phyloP scores from a whole-genome alignment of 2,113 vertebrate genomes.

The Ceyx margarethae region DNA sequence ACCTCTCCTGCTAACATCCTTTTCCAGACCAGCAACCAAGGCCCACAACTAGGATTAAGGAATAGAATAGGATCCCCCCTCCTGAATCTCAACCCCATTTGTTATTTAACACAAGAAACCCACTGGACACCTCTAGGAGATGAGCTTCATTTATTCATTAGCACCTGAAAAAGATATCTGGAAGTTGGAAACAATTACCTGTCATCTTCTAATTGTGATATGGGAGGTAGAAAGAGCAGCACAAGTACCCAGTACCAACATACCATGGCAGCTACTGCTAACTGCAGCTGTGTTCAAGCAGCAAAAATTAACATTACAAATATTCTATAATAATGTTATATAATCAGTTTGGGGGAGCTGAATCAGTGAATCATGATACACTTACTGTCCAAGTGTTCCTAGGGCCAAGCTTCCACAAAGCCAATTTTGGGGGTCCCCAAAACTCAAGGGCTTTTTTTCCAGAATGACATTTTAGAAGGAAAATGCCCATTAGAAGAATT shows the following conservation, averaged over 20 bases:
- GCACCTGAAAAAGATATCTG: neutral
- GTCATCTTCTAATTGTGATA: neutral
- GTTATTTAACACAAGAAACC: neutral
- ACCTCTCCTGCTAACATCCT: neutral
- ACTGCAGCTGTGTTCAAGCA: neutral
- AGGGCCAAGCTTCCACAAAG: neutral
- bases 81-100: neutral
- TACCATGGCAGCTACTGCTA: neutral
- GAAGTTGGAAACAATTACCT: neutral
- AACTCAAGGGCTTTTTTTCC: neutral
- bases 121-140: neutral
- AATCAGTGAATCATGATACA: neutral
- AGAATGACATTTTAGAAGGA: neutral
- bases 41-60: neutral
- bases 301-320: neutral
- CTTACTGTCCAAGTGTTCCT: neutral
- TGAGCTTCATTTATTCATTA: neutral
- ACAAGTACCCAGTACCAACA: neutral
- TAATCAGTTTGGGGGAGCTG: neutral
- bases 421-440: neutral
- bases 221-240: neutral
- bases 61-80: neutral
- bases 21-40: neutral
- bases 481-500: neutral
- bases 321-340: too few species aligned